These are phyloP conservation scores for Dolichotis patagonum DNA, from an alignment of 2,113 vertebrate genomes.

Conservation along the genomic window DNA sequence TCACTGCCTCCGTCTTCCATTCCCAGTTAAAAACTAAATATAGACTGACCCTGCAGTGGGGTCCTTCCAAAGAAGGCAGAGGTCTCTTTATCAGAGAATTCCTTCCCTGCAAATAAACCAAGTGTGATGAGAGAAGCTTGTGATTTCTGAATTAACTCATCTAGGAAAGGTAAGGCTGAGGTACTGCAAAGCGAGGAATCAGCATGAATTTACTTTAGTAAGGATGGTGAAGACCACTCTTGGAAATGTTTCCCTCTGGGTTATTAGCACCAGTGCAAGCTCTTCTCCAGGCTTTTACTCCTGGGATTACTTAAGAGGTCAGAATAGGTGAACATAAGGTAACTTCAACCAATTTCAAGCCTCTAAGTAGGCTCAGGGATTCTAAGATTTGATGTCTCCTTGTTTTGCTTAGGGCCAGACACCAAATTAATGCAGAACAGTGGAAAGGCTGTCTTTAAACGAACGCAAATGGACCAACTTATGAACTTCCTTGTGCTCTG, in stretches of 20 bases:
- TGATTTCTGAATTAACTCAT: not conserved
- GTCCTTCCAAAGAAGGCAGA: constrained; percentile 8
- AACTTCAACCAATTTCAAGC: not conserved
- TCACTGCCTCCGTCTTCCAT: not conserved
- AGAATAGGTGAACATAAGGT: not conserved
- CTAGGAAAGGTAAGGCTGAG: not conserved
- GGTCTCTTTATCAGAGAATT: constrained; percentile 45
- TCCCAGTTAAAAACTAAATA: constrained; percentile 48
- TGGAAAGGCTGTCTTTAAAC: constrained; percentile 93
- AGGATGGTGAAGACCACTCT: not conserved
- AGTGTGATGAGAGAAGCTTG: not conserved
- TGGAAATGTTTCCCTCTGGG: not conserved
- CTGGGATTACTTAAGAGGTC: constrained; percentile 29
- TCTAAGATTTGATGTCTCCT: constrained; percentile 48
- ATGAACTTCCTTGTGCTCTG: constrained; percentile 94
- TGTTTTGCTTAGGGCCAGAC: constrained; percentile 91
- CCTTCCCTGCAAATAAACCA: constrained; percentile 41
- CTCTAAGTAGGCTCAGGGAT: constrained; percentile 34
- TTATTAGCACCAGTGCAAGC: not conserved
- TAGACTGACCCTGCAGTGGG: not conserved
- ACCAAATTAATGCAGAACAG: constrained; percentile 98
- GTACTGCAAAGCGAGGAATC: not conserved
- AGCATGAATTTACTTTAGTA: not conserved
- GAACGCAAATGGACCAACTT: constrained; percentile 93
- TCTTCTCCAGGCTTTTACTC: not conserved